Evolutionary conservation across 2,113 vertebrate genomes (phyloP).

Genomic region (Typhlomys cinereus): DNA sequence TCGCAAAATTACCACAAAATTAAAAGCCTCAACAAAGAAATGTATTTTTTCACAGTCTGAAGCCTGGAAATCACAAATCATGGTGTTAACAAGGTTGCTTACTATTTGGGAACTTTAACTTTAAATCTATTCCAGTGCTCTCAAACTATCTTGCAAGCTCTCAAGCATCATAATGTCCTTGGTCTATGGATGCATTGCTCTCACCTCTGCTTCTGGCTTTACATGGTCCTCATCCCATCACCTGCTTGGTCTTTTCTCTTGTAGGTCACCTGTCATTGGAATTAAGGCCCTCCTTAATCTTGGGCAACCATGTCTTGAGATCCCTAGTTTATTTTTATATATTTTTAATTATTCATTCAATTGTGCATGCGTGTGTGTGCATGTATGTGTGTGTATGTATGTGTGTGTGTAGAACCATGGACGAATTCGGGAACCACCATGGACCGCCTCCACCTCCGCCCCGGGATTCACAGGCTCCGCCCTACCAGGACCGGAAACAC

Average conservation of each 20-base stretch:
- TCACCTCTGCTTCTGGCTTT: background rate
- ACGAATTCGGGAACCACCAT: too few relatives aligned
- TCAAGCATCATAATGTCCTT: background rate
- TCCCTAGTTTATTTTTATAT: background rate
- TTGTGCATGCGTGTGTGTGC: too few relatives aligned
- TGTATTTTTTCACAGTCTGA: slow-evolving; percentile 1
- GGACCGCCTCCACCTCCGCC: too few relatives aligned
- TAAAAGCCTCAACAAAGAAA: background rate
- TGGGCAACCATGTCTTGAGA: background rate
- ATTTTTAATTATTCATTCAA: too few relatives aligned
- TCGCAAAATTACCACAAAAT: slow-evolving; percentile 28
- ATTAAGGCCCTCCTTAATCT: background rate
- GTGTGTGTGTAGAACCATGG: too few relatives aligned
- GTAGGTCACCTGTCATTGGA: background rate
- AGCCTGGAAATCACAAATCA: background rate
- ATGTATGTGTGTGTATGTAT: too few relatives aligned
- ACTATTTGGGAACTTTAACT: background rate
- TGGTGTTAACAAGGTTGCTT: background rate
- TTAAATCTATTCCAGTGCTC: background rate
- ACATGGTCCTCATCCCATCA: background rate
- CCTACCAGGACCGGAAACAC: too few relatives aligned
- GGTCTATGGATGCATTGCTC: background rate
- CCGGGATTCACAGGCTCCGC: too few relatives aligned
- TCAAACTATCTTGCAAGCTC: background rate
- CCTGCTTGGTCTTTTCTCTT: background rate